These are phyloP conservation scores for Chaitophorus viminalis DNA, from an alignment of 2,888 invertebrate species.

Conservation along the genomic window DNA sequence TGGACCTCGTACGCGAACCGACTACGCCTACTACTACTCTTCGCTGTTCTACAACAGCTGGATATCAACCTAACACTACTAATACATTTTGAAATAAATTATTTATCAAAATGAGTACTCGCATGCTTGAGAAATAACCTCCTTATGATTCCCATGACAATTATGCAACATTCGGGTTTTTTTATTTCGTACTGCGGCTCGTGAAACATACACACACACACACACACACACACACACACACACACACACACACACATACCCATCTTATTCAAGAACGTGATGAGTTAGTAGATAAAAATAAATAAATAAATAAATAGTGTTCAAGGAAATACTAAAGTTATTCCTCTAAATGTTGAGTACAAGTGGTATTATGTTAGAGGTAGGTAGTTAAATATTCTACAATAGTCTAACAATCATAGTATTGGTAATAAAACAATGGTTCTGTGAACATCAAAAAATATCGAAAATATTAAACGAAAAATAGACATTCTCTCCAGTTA, in stretches of 20 bases:
- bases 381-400: neutral
- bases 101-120: conserved; percentile 29
- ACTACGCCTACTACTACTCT: neutral
- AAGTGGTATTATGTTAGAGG: neutral
- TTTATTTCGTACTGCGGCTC: neutral
- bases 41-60: neutral
- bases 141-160: conserved; percentile 39
- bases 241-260: too few species aligned
- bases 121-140: conserved; percentile 17
- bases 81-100: conserved; percentile 15
- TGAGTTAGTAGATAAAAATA: conserved; percentile 1
- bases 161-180: neutral
- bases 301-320: neutral
- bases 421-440: neutral
- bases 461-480: neutral
- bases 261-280: neutral
- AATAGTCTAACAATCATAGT: neutral
- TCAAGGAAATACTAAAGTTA: neutral
- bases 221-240: too few species aligned
- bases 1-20: neutral
- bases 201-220: neutral
- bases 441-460: neutral
- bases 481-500: neutral
- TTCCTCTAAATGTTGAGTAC: neutral
- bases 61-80: neutral